phyloP scores from a whole-genome alignment of 2,113 vertebrate species.

The Choloepus hoffmanni region DNA sequence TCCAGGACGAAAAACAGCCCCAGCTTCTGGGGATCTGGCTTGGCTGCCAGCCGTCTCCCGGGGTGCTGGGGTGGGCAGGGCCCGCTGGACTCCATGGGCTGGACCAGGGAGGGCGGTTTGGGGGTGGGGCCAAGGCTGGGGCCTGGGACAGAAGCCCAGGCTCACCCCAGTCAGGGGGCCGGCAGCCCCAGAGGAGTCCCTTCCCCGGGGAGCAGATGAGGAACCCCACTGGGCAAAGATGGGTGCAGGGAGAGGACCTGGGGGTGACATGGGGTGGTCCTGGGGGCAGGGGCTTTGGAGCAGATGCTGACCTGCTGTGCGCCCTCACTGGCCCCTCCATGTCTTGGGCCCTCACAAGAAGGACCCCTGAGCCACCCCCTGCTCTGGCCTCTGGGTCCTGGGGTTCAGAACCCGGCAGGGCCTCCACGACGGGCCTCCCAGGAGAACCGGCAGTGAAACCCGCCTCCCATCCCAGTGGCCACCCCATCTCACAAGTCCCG shows the following conservation, averaged over 20 bases:
- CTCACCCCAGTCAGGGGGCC: not conserved
- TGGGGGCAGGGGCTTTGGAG: slow-evolving; percentile 70
- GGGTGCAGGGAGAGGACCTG: not conserved
- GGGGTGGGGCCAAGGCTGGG: too few relatives aligned
- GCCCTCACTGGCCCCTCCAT: slow-evolving; percentile 84
- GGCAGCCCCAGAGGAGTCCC: fast-evolving
- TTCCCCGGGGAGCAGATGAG: not conserved
- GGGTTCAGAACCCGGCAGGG: fast-evolving
- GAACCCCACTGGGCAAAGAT: too few relatives aligned
- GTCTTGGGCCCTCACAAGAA: slow-evolving; percentile 66
- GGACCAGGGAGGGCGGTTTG: too few relatives aligned
- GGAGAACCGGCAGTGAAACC: not conserved
- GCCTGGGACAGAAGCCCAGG: not conserved
- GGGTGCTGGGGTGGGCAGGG: not conserved
- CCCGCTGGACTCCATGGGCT: not conserved
- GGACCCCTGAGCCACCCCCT: slow-evolving; percentile 68
- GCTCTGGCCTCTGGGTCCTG: slow-evolving; percentile 77
- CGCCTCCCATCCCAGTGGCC: not conserved
- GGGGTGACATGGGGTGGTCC: not conserved
- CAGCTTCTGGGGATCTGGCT: not conserved
- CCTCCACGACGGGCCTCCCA: not conserved
- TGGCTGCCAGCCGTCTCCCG: not conserved
- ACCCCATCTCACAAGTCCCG: not conserved
- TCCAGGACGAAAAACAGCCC: not conserved
- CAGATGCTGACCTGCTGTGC: slow-evolving; percentile 84